A percentile compares a stretch with the other conserved stretches of the same genome.
Evolutionary conservation across 2,888 invertebrate genomes (phyloP).

Genomic region (Thelaira solivaga): DNA sequence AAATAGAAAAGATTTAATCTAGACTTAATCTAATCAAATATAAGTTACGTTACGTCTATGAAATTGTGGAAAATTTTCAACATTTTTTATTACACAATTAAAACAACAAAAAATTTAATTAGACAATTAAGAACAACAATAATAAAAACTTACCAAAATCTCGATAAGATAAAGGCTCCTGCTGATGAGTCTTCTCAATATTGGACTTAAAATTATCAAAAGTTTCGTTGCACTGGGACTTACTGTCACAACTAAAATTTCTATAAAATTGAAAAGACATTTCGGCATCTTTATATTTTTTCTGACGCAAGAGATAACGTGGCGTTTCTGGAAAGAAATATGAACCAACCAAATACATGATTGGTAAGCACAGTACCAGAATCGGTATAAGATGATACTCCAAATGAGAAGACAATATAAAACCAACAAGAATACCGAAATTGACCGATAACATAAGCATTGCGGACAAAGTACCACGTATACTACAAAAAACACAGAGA

Average conservation of each 20-base stretch:
- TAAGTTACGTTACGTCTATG: slow-evolving; percentile 7
- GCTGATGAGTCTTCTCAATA: slow-evolving; percentile 61
- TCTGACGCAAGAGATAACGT: slow-evolving; percentile 67
- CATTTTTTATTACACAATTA: neutral
- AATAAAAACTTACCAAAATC: slow-evolving; percentile 70
- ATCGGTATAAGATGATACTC: slow-evolving; percentile 71
- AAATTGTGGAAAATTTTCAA: neutral
- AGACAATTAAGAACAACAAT: no score
- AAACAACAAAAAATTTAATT: no score
- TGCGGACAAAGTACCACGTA: slow-evolving; percentile 73
- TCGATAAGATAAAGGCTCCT: slow-evolving; percentile 38
- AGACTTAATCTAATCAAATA: no score
- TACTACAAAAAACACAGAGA: slow-evolving; percentile 63
- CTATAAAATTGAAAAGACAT: slow-evolving; percentile 70
- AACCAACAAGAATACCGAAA: slow-evolving; percentile 71
- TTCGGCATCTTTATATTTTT: slow-evolving; percentile 67
- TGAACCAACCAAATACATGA: slow-evolving; percentile 67
- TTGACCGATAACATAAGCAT: slow-evolving; percentile 72
- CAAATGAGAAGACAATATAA: slow-evolving; percentile 70
- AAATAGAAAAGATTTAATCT: no score
- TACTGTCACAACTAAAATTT: slow-evolving; percentile 62
- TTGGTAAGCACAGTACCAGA: slow-evolving; percentile 68
- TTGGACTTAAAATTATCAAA: slow-evolving; percentile 68
- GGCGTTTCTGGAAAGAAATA: slow-evolving; percentile 72
- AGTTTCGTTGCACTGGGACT: neutral